Percentiles rank a stretch among this genome's conserved stretches.
phyloP scores from a whole-genome alignment of 1,140 invertebrate species.

The Calephelis virginiensis region DNA sequence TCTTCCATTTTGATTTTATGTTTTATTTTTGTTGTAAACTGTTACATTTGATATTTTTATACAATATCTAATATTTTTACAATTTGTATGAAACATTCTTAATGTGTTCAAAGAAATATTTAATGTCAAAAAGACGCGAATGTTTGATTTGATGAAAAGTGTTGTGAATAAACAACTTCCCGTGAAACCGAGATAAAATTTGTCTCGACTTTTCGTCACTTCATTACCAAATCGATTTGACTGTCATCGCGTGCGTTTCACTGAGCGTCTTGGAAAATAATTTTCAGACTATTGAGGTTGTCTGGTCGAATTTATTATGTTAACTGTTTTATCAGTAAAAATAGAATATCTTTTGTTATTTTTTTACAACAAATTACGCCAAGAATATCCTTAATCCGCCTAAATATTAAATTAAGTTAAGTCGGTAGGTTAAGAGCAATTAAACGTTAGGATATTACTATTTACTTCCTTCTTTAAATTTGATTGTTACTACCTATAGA shows the following conservation, averaged over 20 bases:
- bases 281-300: slow-evolving; percentile 20
- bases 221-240: slow-evolving; percentile 33
- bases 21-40: background rate
- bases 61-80: background rate
- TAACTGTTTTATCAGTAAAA: slow-evolving; percentile 20
- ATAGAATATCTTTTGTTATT: background rate
- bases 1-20: background rate
- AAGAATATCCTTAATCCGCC: background rate
- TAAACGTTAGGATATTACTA: too few species aligned
- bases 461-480: too few species aligned
- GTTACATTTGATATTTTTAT: background rate
- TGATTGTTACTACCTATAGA: too few species aligned
- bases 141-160: slow-evolving; percentile 16
- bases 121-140: slow-evolving; percentile 10
- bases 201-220: slow-evolving; percentile 32
- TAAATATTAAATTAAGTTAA: background rate
- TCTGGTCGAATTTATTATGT: slow-evolving; percentile 1
- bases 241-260: slow-evolving; percentile 28
- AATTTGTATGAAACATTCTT: background rate
- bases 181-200: slow-evolving; percentile 25
- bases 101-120: slow-evolving; percentile 8
- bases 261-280: slow-evolving; percentile 16
- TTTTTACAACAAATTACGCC: background rate
- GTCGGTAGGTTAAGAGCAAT: too few species aligned
- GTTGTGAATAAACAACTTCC: slow-evolving; percentile 17